Base-by-base conservation (phyloP, 2,797 vertebrate genomes). In the Iguana delicatissima region DNA sequence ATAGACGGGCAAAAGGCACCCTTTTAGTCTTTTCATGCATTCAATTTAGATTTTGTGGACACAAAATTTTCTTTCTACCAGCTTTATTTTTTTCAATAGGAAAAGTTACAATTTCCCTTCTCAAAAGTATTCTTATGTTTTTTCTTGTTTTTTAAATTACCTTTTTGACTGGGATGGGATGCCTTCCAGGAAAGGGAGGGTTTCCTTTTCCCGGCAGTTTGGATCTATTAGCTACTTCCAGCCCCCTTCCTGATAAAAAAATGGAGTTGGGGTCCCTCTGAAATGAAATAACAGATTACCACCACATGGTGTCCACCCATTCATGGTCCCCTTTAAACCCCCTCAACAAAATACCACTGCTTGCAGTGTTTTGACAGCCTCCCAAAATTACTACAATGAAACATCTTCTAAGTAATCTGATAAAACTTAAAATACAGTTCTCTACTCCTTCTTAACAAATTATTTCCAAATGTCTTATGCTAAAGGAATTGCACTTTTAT, bases 381-480 rank as follows among this genome's bases (percentile, higher is more conserved):
- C n/a, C n/a, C 9, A 91, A 79, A 26, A 59, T 73, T 55, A 80
- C 29, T 18, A 77, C 92, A 92, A 94, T 88, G 55, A 94, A 92
- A 0, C 1, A 91, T 55, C 32, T 82, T 86, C 86, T 90, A 83
- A 29, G 35, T 86, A 59, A 77, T 0, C 0, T 38, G 57, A 91
- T 24, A 10, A 92, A 22, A 67, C 24, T 90, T 1, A 91, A 94
- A 93, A 93, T 3, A 89, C 6, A 83, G n/a, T 52, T 76, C 90
- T 91, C 85, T 90, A 4, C 74, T 16, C 0, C 0, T 12, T 93
- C 88, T 79, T 77, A 79, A 62, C 86, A 88, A 94, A 38, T 50
- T 83, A 72, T 50, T 80, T 87, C 97, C 95, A 97, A 98, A 97
- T 88, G 92, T 94, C 93, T 97, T 93, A 94, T 95, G 96, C 94